Conservation (phyloP, 2,888 invertebrate species). For the Argynnis bischoffii region DNA sequence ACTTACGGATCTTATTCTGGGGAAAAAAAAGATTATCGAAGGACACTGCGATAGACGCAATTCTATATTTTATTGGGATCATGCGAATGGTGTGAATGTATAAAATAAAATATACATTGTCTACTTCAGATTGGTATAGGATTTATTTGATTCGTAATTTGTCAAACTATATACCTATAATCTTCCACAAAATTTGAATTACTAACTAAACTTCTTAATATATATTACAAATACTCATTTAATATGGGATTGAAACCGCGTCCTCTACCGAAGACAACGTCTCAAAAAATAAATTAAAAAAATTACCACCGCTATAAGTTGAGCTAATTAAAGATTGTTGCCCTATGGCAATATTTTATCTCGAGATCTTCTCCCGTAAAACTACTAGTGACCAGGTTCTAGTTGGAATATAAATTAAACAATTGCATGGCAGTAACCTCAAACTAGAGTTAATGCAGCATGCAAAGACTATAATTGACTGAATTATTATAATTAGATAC, state of each 20-base stretch:
- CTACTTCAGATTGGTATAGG: no score
- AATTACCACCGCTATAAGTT: neutral
- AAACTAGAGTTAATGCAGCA: constrained; percentile 69
- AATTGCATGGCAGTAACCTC: constrained; percentile 62
- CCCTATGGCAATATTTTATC: constrained; percentile 19
- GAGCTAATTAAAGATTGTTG: constrained; percentile 17
- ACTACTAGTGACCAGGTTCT: constrained; percentile 15
- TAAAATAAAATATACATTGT: no score
- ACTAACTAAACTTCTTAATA: no score
- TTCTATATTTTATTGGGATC: no score
- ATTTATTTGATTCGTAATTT: no score
- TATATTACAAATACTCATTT: neutral
- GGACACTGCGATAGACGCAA: no score
- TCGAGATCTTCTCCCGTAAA: constrained; percentile 18
- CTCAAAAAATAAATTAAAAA: neutral
- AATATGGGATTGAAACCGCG: neutral
- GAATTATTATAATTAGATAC: constrained; percentile 5
- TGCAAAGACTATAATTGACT: constrained; percentile 4
- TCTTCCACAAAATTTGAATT: no score
- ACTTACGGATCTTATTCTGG: no score
- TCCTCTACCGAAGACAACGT: no score
- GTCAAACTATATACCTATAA: no score
- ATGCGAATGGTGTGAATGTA: no score
- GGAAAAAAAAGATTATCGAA: no score
- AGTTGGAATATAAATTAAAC: constrained; percentile 28